Evolutionary conservation across 2,888 invertebrate genomes (phyloP), one percentile per base, ranked within the genome.

Genomic region (Oeneis ivallda): DNA sequence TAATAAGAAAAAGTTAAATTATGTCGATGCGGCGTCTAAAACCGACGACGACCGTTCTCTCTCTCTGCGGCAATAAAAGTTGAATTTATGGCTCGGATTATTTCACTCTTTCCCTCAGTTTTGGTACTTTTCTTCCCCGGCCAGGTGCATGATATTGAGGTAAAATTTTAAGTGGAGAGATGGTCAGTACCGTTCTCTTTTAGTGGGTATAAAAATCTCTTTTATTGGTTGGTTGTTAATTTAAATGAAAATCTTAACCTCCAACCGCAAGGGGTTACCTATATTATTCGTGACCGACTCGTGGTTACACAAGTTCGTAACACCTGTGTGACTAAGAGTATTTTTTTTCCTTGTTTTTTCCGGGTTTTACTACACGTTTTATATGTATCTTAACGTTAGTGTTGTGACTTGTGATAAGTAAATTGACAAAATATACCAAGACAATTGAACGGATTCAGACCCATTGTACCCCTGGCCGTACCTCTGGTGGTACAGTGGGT

Each of bases 1-100:
- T 91, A 91, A 91, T 91, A 89, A 89, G 91, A 89, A 91, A 92
- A 92, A 90, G 92, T 90, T 92, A 90, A 90, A 91, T 89, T 86
- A 89, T 89, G 88, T 90, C 88, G 87, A 90, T 86, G 86, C 80
- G 81, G 82, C 83, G 79, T 80, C 85, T 83, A 79, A 79, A 76
- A 75, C 74, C 75, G 74, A 75, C 75, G 71, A 68, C 71, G 72
- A 74, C 75, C 78, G 73, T 26, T 26, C 77, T 74, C 79, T 78
- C 78, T 79, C 79, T 79, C 75, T 75, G 75, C 73, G 79, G 86
- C 84, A 86, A 88, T 89, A 89, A 89, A 91, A 90, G 82, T 89
- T 87, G 86, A 89, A 90, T 91, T 92, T 91, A 92, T 87, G 85
- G 76, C 79, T 76, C 75, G 80, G 90, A 89, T 90, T 88, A 90